These are phyloP conservation scores for Diaphora mendica DNA, from an alignment of 2,888 invertebrate species.

Conservation along the genomic window DNA sequence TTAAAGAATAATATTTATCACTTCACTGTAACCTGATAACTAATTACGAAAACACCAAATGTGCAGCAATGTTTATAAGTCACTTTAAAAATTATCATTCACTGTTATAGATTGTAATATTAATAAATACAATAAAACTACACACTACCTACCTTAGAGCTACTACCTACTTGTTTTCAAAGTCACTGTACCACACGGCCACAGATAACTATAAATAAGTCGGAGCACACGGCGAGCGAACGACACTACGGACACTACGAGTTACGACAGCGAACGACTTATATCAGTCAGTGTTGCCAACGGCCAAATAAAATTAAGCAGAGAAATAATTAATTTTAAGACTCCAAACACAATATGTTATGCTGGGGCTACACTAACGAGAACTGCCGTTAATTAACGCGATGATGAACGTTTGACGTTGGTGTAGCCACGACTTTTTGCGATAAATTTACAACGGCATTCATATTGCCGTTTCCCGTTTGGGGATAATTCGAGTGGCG, in stretches of 20 bases:
- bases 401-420: no score
- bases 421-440: no score
- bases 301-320: neutral
- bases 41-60: neutral
- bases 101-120: neutral
- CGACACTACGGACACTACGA: no score
- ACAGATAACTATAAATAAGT: no score
- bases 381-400: no score
- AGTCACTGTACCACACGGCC: neutral
- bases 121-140: neutral
- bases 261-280: neutral
- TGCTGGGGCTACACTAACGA: no score
- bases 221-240: neutral
- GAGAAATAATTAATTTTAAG: no score
- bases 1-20: conserved; percentile 29
- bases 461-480: no score
- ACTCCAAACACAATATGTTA: no score
- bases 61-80: neutral
- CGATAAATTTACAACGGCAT: no score
- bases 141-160: no score
- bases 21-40: conserved; percentile 4
- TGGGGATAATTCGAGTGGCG: no score
- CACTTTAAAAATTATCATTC: neutral
- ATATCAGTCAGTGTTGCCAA: neutral
- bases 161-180: conserved; percentile 8